phyloP scores from a whole-genome alignment of 2,113 vertebrate genomes.

The Sturnira hondurensis region DNA sequence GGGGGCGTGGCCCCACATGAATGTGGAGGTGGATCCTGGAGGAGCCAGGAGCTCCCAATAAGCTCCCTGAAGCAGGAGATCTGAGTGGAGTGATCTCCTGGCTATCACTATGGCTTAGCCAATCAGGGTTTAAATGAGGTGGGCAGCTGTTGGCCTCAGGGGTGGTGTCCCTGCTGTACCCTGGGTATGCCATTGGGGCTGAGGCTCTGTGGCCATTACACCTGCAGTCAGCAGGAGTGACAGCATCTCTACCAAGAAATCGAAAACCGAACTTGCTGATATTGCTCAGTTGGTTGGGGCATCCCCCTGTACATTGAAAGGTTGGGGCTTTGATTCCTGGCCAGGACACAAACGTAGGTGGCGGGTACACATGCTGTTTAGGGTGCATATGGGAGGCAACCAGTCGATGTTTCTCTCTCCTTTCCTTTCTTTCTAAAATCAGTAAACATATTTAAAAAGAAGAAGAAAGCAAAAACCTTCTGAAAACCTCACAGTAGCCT shows the following conservation, averaged over 20 bases:
- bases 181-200: background rate
- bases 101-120: background rate
- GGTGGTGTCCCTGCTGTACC: background rate
- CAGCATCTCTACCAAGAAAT: background rate
- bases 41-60: fast-evolving
- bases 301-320: too few relatives aligned
- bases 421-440: too few relatives aligned
- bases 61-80: background rate
- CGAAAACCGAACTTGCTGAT: too few relatives aligned
- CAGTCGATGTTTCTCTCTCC: too few relatives aligned
- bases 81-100: fast-evolving
- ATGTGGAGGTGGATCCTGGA: background rate
- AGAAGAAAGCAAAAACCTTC: background rate
- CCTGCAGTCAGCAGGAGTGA: background rate
- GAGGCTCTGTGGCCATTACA: fast-evolving
- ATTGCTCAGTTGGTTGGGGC: too few relatives aligned
- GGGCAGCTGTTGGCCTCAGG: background rate
- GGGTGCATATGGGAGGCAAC: too few relatives aligned
- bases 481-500: background rate
- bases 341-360: too few relatives aligned
- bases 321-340: too few relatives aligned
- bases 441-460: too few relatives aligned
- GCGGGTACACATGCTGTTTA: too few relatives aligned
- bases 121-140: background rate
- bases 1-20: background rate